These are phyloP conservation scores for Choristoneura fumiferana DNA, from an alignment of 1,140 invertebrate genomes.

Conservation along the genomic window DNA sequence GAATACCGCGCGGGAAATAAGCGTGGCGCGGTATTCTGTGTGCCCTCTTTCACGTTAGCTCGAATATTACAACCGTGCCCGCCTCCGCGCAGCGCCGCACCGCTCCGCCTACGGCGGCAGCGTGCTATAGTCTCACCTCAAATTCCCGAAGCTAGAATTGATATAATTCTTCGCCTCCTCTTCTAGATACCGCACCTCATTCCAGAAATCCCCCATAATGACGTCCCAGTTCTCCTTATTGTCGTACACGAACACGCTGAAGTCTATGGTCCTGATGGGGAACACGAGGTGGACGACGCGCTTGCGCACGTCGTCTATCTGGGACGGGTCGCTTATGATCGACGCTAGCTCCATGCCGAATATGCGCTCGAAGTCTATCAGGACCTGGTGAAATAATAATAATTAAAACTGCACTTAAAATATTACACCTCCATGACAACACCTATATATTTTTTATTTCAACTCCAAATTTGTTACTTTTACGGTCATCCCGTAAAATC, in stretches of 20 bases:
- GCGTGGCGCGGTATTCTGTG: too few species aligned
- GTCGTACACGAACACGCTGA: slow-evolving; percentile 88
- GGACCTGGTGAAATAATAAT: slow-evolving; percentile 79
- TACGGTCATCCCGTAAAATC: too few species aligned
- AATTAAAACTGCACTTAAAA: too few species aligned
- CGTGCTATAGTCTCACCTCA: too few species aligned
- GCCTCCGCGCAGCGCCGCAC: too few species aligned
- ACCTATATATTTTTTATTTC: too few species aligned
- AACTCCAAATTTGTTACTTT: too few species aligned
- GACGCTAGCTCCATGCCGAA: slow-evolving; percentile 92
- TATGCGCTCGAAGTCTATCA: slow-evolving; percentile 93
- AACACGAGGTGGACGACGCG: slow-evolving; percentile 85
- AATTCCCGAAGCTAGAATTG: slow-evolving; percentile 89
- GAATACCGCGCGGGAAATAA: too few species aligned
- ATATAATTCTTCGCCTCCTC: slow-evolving; percentile 91
- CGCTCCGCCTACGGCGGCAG: too few species aligned
- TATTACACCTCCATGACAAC: too few species aligned
- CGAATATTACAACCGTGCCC: too few species aligned
- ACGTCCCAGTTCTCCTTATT: slow-evolving; percentile 91
- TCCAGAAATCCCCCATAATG: slow-evolving; percentile 86
- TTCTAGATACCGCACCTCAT: slow-evolving; percentile 86
- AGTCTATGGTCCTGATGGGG: slow-evolving; percentile 87
- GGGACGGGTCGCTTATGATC: slow-evolving; percentile 89
- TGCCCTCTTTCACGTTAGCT: too few species aligned
- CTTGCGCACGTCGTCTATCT: slow-evolving; percentile 90